Evolutionary conservation across 2,797 vertebrate genomes (phyloP).

Genomic region (Synaphobranchus kaupii): DNA sequence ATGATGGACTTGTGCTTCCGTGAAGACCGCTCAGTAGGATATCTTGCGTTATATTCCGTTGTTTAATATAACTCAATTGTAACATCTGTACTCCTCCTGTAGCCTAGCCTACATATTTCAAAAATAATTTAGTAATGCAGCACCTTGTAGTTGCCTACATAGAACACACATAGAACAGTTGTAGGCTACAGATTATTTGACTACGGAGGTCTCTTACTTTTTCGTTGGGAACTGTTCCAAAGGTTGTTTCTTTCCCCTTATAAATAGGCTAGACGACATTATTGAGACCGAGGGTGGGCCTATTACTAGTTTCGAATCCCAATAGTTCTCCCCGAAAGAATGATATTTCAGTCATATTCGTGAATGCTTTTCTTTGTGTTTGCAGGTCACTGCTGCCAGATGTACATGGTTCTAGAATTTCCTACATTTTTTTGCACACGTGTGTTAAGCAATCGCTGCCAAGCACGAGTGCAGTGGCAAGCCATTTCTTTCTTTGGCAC

Average conservation of each 20-base stretch:
- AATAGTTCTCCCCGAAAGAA: not conserved
- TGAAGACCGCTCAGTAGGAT: not conserved
- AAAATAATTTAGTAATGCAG: no score
- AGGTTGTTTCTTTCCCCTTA: not conserved
- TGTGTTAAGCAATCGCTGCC: not conserved
- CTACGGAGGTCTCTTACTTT: not conserved
- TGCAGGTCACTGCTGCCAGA: not conserved
- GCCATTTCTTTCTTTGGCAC: not conserved
- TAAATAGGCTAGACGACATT: not conserved
- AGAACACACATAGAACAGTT: no score
- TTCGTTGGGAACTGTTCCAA: not conserved
- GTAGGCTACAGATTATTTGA: not conserved
- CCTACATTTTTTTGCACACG: not conserved
- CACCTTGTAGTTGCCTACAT: no score
- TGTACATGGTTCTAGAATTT: not conserved
- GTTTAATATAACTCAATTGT: not conserved
- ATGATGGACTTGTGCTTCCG: not conserved
- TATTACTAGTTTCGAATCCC: not conserved
- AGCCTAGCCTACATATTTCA: no score
- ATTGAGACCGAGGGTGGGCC: no score
- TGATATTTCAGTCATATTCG: not conserved
- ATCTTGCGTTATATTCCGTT: not conserved
- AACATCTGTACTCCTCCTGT: not conserved
- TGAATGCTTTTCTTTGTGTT: not conserved
- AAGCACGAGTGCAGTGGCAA: no score